Evolutionary conservation across 2,113 vertebrate species (phyloP), one percentile per base, ranked within the genome.

Genomic region (Octodon degus): DNA sequence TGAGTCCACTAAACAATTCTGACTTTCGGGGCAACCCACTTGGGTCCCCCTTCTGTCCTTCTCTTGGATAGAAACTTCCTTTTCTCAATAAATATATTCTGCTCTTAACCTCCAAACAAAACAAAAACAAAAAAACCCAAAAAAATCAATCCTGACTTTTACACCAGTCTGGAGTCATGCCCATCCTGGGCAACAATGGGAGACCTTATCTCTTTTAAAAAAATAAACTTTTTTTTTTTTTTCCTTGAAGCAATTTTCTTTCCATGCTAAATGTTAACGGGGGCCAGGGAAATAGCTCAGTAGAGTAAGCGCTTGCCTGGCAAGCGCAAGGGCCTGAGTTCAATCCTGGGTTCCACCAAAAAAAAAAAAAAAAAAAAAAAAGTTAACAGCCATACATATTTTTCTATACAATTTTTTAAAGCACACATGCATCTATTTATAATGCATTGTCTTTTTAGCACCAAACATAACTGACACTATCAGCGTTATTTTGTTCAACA

Each of bases 351-450:
- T 43, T 43, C 43, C 43, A 43, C n/a, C n/a, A n/a, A n/a, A n/a
- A n/a, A n/a, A n/a, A 3, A 43, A 43, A 43, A 43, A 43, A 43
- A 43, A 43, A 43, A 43, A 43, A 43, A 43, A 43, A 43, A 43
- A 43, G 27, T 68, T 74, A 91, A 89, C 20, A 74, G 47, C 24
- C 63, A 93, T 50, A 58, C 62, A 4, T 5, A 60, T 85, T 90
- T 88, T 96, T 72, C 65, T 88, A 65, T 67, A 14, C 47, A 90
- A 16, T 22, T 79, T 93, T 90, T 90, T 10, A 58, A 83, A 93
- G 30, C 37, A 80, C 7, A 43, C 10, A 86, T 34, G 22, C 19
- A 76, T 55, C 34, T 90, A 85, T 72, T 91, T n/a, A 53, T 86
- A 86, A 62, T 40, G 34, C 22, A 68, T 1, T 40, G 17, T 79